Evolutionary conservation across 2,113 vertebrate genomes (phyloP).

Genomic region (Globicephala melas): DNA sequence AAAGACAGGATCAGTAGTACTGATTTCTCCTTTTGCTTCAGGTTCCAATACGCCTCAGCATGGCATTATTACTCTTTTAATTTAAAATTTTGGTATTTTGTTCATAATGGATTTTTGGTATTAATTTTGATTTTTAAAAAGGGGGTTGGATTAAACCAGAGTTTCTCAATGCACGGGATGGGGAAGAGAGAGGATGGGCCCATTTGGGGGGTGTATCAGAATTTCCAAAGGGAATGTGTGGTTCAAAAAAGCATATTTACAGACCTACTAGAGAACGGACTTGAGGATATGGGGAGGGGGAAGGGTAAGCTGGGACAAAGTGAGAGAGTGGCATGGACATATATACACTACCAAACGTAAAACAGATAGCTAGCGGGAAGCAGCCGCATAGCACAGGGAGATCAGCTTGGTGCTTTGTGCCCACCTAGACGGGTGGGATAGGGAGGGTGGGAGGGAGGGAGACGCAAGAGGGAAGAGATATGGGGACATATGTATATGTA

Average conservation of each 20-base stretch:
- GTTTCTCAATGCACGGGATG: background rate
- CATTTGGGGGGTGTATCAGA: background rate
- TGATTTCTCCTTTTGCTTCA: background rate
- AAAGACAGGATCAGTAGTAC: background rate
- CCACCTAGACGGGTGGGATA: too few species aligned
- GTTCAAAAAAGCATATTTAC: background rate
- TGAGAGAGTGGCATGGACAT: too few species aligned
- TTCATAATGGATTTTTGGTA: background rate
- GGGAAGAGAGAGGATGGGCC: background rate
- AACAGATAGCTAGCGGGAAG: too few species aligned
- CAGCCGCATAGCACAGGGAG: too few species aligned
- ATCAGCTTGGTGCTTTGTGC: too few species aligned
- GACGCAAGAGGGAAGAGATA: too few species aligned
- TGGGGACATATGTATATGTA: too few species aligned
- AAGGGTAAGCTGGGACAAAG: too few species aligned
- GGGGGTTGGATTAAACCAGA: background rate
- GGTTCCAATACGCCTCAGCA: background rate
- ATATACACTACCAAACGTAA: too few species aligned
- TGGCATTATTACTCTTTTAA: background rate
- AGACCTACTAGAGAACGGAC: too few species aligned
- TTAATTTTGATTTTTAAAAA: constrained; percentile 13
- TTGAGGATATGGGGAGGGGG: too few species aligned
- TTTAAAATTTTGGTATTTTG: background rate
- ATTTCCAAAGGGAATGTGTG: constrained; percentile 4
- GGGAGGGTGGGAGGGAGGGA: too few species aligned